These are phyloP conservation scores for Plectropomus leopardus DNA, from an alignment of 2,113 vertebrate species.

Conservation along the genomic window DNA sequence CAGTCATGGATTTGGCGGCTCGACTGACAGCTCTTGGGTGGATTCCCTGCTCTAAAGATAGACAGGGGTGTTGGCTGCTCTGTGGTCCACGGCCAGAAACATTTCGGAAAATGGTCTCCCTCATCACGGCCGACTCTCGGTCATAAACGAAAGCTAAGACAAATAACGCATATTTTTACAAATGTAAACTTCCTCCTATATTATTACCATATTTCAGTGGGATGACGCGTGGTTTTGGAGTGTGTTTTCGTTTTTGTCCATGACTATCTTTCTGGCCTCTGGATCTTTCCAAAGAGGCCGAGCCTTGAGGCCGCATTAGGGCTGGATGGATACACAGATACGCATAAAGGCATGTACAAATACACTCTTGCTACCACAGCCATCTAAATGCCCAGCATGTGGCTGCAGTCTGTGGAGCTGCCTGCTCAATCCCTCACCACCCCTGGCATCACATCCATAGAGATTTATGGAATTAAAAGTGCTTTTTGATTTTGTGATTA, in stretches of 20 bases:
- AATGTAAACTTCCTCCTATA: slow-evolving; percentile 82
- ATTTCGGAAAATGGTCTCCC: slow-evolving; percentile 73
- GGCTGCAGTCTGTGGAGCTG: slow-evolving; percentile 42
- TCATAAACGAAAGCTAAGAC: slow-evolving; percentile 75
- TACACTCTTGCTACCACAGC: slow-evolving; percentile 50
- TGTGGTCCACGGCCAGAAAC: slow-evolving; percentile 81
- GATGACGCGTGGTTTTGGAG: slow-evolving; percentile 71
- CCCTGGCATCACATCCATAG: slow-evolving; percentile 25
- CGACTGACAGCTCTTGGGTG: slow-evolving; percentile 83
- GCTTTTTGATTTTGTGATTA: slow-evolving; percentile 18
- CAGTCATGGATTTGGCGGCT: slow-evolving; percentile 61
- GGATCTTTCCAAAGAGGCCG: slow-evolving; percentile 50
- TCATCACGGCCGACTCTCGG: slow-evolving; percentile 52
- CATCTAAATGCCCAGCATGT: slow-evolving; percentile 54
- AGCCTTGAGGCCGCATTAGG: slow-evolving; percentile 60
- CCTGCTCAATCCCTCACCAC: slow-evolving; percentile 37
- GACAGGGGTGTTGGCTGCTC: slow-evolving; percentile 83
- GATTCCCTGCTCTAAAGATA: slow-evolving; percentile 86
- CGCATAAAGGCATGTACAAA: slow-evolving; percentile 55
- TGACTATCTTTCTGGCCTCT: slow-evolving; percentile 65
- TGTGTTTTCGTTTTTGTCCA: slow-evolving; percentile 75
- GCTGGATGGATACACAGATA: slow-evolving; percentile 42
- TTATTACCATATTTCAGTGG: slow-evolving; percentile 81
- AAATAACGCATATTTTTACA: slow-evolving; percentile 84
- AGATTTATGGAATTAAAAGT: slow-evolving; percentile 42